Evolutionary conservation across 2,888 invertebrate genomes (phyloP), one percentile per base, ranked within the genome.

Genomic region (Trichogramma dendrolimi): DNA sequence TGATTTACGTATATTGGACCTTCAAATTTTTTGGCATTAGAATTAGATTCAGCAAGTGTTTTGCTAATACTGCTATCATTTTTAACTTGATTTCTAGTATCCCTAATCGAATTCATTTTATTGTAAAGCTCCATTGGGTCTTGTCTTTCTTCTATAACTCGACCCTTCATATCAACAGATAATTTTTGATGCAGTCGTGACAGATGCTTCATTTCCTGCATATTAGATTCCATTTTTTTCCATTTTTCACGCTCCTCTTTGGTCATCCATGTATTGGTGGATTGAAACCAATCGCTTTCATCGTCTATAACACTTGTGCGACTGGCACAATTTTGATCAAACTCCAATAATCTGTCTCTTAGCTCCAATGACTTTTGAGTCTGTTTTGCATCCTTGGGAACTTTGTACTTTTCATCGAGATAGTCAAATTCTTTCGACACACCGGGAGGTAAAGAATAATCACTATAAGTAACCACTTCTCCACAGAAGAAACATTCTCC

Each of bases 401-500:
- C 8, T 6, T 6, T 5, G 51, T 27, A 51, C 39, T n/a, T 56
- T 58, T 59, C 55, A 48, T 46, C 46, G 7, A 56, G 42, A 40
- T 52, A 40, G 46, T 58, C 50, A 2, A 51, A 40, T 7, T 64
- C 47, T 11, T 57, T 57, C 7, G 43, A 43, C 2, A 61, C 44
- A n/a, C 42, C 2, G 14, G 46, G 49, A 27, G 8, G 39, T n/a
- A 50, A 0, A 6, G 56, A 40, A 11, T 61, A 43, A 11, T 63
- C 51, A 6, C 61, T 44, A 48, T 66, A 61, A 51, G 7, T 7
- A 38, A 98, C 97, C 77, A 94, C 81, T 71, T 86, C 86, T 0
- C 89, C 91, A 81, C 99, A 99, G 75, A 89, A 95, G 51, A 96
- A 84, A 75, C 99, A 99, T 0, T 96, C 95, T 0, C 99, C 99